A percentile compares a stretch with the other conserved stretches of the same genome.
These are phyloP conservation scores for Dynastes maya DNA, from an alignment of 2,888 invertebrate genomes.

Conservation along the genomic window DNA sequence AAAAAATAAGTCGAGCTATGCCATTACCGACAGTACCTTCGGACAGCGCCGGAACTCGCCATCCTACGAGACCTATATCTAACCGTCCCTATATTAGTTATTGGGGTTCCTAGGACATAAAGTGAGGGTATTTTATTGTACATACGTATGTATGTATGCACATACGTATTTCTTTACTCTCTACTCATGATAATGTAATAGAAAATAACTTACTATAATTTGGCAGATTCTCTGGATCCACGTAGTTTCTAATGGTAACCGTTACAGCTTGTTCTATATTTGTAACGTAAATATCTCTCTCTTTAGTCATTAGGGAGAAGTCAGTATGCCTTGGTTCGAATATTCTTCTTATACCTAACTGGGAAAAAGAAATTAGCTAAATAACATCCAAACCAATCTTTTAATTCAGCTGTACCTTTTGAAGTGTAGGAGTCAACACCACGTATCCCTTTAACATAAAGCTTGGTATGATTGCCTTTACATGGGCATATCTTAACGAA, in stretches of 20 bases:
- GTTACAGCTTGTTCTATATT: constrained; percentile 90
- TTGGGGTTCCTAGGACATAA: no score
- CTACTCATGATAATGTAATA: no score
- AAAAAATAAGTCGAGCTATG: no score
- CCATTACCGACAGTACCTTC: no score
- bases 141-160: no score
- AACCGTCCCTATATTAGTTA: no score
- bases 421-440: constrained; percentile 85
- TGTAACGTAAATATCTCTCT: constrained; percentile 84
- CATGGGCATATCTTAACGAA: constrained; percentile 80
- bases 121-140: neutral
- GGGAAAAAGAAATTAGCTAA: constrained; percentile 58
- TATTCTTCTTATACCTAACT: constrained; percentile 85
- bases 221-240: constrained; percentile 71
- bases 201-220: constrained; percentile 69
- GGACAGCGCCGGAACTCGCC: no score
- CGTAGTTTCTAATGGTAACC: constrained; percentile 86
- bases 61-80: no score
- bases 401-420: constrained; percentile 75
- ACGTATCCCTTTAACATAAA: constrained; percentile 86
- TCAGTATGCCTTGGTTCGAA: constrained; percentile 87
- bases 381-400: neutral
- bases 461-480: constrained; percentile 85
- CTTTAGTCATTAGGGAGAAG: constrained; percentile 85
- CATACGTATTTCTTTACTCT: no score